Evolutionary conservation across 2,888 invertebrate genomes (phyloP).

Genomic region (Eupelmus urozonus): DNA sequence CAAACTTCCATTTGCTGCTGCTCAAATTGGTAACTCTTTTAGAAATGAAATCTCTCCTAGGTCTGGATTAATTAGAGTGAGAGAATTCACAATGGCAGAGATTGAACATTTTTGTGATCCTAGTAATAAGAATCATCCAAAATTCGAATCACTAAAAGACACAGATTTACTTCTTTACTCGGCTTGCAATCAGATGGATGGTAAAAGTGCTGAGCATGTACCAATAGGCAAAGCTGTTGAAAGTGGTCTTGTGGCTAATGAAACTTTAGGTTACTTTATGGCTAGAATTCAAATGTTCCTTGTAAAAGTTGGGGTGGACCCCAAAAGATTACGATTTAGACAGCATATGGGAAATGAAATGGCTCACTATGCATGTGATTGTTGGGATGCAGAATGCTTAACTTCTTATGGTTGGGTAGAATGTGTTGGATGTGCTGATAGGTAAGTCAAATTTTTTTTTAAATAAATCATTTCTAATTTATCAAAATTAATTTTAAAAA

Average conservation of each 20-base stretch:
- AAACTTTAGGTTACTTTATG: conserved; percentile 98
- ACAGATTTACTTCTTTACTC: conserved; percentile 92
- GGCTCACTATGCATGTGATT: conserved; percentile 99
- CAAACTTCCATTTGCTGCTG: conserved; percentile 96
- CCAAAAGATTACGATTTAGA: conserved; percentile 92
- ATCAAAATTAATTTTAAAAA: conserved; percentile 1
- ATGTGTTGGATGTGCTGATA: conserved; percentile 99
- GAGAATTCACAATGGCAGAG: conserved; percentile 99
- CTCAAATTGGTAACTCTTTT: conserved; percentile 99
- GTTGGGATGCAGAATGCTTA: conserved; percentile 99
- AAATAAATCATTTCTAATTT: background rate
- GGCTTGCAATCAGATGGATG: conserved; percentile 98
- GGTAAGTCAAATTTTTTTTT: too few species aligned
- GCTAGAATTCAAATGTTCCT: conserved; percentile 95
- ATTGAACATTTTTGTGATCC: conserved; percentile 99
- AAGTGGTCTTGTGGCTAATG: conserved; percentile 92
- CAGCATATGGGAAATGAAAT: conserved; percentile 99
- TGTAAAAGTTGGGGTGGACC: conserved; percentile 91
- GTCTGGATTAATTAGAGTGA: conserved; percentile 94
- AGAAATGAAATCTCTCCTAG: conserved; percentile 99
- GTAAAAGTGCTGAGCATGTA: conserved; percentile 87
- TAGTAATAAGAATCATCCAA: conserved; percentile 89
- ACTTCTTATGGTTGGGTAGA: conserved; percentile 99
- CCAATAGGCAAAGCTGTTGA: conserved; percentile 94
- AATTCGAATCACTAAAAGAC: conserved; percentile 88